These are phyloP conservation scores for Platycnemis pennipes DNA, from an alignment of 2,888 invertebrate genomes.

Conservation along the genomic window DNA sequence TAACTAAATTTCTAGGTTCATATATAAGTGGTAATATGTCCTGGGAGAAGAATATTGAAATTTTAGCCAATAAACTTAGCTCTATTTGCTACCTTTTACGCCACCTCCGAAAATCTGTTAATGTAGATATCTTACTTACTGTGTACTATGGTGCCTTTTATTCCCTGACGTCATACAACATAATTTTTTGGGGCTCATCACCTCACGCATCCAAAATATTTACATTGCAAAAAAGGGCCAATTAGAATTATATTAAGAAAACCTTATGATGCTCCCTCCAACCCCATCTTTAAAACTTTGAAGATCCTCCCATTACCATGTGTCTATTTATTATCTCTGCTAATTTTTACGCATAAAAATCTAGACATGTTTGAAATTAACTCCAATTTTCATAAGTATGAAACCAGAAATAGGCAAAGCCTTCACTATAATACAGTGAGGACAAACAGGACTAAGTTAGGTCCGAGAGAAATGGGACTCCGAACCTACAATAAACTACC, in stretches of 20 bases:
- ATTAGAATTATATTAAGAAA: neutral
- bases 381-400: too few species aligned
- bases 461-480: too few species aligned
- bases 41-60: too few species aligned
- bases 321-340: slow-evolving; percentile 1
- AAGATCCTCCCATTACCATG: slow-evolving; percentile 1
- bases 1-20: too few species aligned
- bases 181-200: neutral
- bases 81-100: neutral
- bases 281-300: neutral
- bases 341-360: neutral
- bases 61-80: too few species aligned
- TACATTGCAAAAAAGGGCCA: neutral
- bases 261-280: too few species aligned
- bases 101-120: neutral
- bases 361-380: neutral
- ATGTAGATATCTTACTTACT: neutral
- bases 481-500: too few species aligned
- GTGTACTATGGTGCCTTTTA: neutral
- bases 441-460: too few species aligned
- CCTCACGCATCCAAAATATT: neutral
- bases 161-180: neutral
- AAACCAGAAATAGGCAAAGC: too few species aligned
- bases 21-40: too few species aligned
- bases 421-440: too few species aligned